Conservation (phyloP, 2,113 vertebrate genomes). For the Halcyon senegalensis region DNA sequence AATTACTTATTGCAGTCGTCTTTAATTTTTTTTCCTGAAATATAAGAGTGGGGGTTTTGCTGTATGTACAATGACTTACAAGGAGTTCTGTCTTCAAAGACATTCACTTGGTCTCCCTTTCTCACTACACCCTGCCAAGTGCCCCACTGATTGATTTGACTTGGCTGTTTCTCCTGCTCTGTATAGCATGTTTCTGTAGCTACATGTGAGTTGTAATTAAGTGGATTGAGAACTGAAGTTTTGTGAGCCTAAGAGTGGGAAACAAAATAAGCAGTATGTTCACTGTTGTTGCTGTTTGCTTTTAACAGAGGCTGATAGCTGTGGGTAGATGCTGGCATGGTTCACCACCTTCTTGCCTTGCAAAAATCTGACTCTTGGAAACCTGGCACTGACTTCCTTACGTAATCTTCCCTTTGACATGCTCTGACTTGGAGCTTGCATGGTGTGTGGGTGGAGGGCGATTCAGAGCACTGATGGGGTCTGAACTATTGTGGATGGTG, state of each 20-base stretch:
- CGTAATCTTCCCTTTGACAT: background rate
- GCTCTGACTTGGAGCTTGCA: background rate
- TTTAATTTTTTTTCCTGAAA: background rate
- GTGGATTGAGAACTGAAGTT: fast-evolving
- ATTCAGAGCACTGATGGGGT: background rate
- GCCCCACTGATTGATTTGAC: background rate
- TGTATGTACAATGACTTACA: fast-evolving
- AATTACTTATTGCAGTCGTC: background rate
- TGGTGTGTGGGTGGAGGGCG: background rate
- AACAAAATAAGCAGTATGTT: background rate
- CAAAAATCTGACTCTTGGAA: conserved; percentile 13
- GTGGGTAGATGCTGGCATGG: background rate
- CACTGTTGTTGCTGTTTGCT: background rate
- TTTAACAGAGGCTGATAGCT: background rate
- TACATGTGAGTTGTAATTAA: background rate
- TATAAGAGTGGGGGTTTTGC: fast-evolving
- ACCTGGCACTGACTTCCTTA: background rate
- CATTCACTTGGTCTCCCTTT: background rate
- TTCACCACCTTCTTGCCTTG: background rate
- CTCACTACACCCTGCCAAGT: fast-evolving
- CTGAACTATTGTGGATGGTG: background rate
- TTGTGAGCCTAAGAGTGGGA: background rate
- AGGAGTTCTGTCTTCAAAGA: background rate
- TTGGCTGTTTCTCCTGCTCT: background rate
- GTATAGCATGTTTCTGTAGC: background rate